phyloP scores from a whole-genome alignment of 2,888 invertebrate species.

The Plusia festucae region DNA sequence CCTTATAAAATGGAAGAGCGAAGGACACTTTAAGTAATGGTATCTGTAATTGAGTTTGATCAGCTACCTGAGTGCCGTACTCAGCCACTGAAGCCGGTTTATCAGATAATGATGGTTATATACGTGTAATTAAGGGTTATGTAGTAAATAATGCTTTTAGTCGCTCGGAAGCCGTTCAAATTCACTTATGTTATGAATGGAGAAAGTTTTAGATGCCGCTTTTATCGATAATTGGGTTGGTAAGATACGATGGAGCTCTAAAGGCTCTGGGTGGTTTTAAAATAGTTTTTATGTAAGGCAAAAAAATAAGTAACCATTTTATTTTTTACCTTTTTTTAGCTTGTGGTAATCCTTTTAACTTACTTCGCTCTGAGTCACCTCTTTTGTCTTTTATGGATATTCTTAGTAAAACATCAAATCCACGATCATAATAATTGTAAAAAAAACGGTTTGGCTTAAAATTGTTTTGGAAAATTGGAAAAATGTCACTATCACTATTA shows the following conservation, averaged over 20 bases:
- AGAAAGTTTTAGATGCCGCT: constrained; percentile 5
- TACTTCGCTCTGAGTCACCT: too few species aligned
- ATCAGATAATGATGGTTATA: constrained; percentile 15
- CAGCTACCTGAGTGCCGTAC: constrained; percentile 36
- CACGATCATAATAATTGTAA: too few species aligned
- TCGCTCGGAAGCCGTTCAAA: neutral
- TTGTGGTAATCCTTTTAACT: neutral
- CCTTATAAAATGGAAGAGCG: neutral
- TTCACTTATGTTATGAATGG: neutral
- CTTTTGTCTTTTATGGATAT: too few species aligned
- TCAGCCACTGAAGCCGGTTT: constrained; percentile 3
- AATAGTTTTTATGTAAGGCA: neutral
- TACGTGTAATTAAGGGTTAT: constrained; percentile 18
- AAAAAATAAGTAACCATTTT: neutral
- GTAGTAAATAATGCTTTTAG: constrained; percentile 23
- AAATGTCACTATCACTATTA: too few species aligned
- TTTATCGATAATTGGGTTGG: constrained; percentile 3
- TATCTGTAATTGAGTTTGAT: constrained; percentile 53
- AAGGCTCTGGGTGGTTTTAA: neutral
- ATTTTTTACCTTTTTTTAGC: neutral
- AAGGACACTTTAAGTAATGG: constrained; percentile 44
- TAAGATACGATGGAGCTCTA: neutral
- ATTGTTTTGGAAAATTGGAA: too few species aligned
- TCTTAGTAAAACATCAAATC: too few species aligned
- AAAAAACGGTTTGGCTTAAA: too few species aligned